phyloP scores from a whole-genome alignment of 1,140 invertebrate genomes.

The Hylaeus anthracinus region DNA sequence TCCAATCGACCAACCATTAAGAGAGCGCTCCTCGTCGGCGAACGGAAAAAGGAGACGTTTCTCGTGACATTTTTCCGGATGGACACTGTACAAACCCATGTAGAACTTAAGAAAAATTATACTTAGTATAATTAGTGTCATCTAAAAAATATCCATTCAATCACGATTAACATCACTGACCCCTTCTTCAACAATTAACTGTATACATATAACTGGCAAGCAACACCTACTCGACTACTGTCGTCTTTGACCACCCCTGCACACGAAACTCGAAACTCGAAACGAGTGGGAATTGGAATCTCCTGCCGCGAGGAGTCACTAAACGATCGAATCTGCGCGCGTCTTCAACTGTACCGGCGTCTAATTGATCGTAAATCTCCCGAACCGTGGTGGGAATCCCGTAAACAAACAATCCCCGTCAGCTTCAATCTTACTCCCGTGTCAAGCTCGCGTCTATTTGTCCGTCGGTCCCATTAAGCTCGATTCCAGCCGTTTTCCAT shows the following conservation, averaged over 20 bases:
- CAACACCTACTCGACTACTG: too few relatives aligned
- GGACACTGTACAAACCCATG: neutral
- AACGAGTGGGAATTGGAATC: too few relatives aligned
- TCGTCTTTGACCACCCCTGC: too few relatives aligned
- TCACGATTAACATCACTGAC: too few relatives aligned
- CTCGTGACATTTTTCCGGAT: too few relatives aligned
- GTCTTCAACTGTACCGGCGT: slow-evolving; percentile 15
- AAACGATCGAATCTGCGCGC: slow-evolving; percentile 2
- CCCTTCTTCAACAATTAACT: too few relatives aligned
- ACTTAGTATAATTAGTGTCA: too few relatives aligned
- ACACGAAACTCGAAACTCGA: too few relatives aligned
- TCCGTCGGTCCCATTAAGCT: slow-evolving; percentile 18
- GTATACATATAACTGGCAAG: too few relatives aligned
- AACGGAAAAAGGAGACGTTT: too few relatives aligned
- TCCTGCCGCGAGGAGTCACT: neutral
- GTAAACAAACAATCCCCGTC: slow-evolving; percentile 33
- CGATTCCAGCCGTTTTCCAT: neutral
- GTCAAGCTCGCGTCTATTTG: slow-evolving; percentile 17
- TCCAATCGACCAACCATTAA: slow-evolving; percentile 32
- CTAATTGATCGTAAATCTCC: slow-evolving; percentile 40
- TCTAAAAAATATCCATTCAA: too few relatives aligned
- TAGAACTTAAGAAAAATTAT: too few relatives aligned
- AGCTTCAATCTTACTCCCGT: slow-evolving; percentile 10
- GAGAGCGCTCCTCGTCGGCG: neutral
- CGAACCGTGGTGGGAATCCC: neutral